These are phyloP conservation scores for Dicycla oo DNA, from an alignment of 2,888 invertebrate genomes.

Conservation along the genomic window DNA sequence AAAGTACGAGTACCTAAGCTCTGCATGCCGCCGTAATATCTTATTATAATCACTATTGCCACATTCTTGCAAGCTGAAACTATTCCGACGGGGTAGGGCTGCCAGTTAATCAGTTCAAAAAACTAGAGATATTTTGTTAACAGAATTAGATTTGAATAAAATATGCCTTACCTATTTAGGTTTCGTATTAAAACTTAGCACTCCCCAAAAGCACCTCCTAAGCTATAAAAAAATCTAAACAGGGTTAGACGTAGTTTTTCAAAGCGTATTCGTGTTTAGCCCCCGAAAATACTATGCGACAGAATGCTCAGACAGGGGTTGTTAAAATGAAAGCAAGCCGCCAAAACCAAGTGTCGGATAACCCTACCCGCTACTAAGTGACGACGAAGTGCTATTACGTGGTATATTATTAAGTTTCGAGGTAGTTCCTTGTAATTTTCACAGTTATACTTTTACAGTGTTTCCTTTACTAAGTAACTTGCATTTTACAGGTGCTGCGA, in stretches of 20 bases:
- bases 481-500: slow-evolving; percentile 60
- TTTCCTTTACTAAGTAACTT: slow-evolving; percentile 12
- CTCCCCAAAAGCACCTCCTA: no score
- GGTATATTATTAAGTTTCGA: slow-evolving; percentile 41
- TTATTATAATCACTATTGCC: slow-evolving; percentile 9
- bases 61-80: slow-evolving; percentile 2
- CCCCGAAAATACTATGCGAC: background rate
- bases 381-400: slow-evolving; percentile 32
- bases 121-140: background rate
- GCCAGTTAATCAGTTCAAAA: background rate
- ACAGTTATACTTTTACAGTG: slow-evolving; percentile 12
- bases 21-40: background rate
- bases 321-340: background rate
- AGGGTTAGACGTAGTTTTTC: background rate
- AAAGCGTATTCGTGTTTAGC: background rate
- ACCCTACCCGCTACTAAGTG: slow-evolving; percentile 37
- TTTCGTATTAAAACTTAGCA: background rate
- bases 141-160: background rate
- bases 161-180: background rate
- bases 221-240: background rate
- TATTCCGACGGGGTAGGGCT: background rate
- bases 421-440: slow-evolving; percentile 28
- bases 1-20: background rate
- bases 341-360: background rate
- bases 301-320: background rate